Evolutionary conservation across 2,113 vertebrate genomes (phyloP).

Genomic region (Corythoichthys intestinalis): DNA sequence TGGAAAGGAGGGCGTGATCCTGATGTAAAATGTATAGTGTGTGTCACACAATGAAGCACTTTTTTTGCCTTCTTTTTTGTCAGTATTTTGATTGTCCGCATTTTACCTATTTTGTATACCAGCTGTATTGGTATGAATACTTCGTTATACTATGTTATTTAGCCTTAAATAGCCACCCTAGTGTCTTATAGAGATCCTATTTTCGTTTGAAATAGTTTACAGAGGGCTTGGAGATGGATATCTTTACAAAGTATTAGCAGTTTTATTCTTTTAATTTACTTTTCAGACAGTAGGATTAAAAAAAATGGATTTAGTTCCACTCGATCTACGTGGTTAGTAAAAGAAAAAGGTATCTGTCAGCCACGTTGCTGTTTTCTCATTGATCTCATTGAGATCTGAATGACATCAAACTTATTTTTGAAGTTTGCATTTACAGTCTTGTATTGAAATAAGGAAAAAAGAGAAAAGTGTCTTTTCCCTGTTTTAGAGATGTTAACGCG

Average conservation of each 20-base stretch:
- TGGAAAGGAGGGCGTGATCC: conserved; percentile 44
- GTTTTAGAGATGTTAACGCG: conserved; percentile 36
- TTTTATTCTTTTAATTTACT: not conserved
- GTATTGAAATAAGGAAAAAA: conserved; percentile 32
- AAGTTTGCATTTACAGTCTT: conserved; percentile 70
- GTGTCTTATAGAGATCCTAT: conserved; percentile 45
- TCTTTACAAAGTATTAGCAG: conserved; percentile 45
- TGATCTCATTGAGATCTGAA: conserved; percentile 73
- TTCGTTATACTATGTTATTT: conserved; percentile 54
- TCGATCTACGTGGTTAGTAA: conserved; percentile 25
- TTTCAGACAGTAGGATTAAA: conserved; percentile 27
- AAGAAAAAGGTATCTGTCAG: conserved; percentile 49
- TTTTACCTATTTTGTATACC: conserved; percentile 52
- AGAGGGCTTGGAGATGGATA: conserved; percentile 59
- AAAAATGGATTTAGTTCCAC: conserved; percentile 33
- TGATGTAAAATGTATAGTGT: conserved; percentile 51
- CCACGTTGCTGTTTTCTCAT: conserved; percentile 60
- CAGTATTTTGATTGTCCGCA: conserved; percentile 54
- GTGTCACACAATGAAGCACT: conserved; percentile 63
- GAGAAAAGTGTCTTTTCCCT: conserved; percentile 34
- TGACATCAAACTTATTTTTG: conserved; percentile 73
- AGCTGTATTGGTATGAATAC: conserved; percentile 58
- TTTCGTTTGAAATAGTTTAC: conserved; percentile 59
- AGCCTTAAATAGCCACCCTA: conserved; percentile 64
- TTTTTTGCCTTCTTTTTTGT: conserved; percentile 56